Evolutionary conservation across 2,888 invertebrate genomes (phyloP).

Genomic region (Phortica magna): DNA sequence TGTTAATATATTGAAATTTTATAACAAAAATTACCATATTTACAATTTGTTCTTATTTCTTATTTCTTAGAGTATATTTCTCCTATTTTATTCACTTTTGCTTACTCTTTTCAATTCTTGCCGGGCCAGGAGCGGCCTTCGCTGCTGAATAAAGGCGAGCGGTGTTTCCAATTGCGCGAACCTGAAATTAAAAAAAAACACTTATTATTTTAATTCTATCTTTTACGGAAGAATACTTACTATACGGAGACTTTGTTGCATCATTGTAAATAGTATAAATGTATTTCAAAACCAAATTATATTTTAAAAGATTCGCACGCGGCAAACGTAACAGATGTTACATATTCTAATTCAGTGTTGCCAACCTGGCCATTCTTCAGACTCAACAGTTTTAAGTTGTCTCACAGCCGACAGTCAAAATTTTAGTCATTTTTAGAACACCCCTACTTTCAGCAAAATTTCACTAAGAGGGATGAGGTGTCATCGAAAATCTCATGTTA

Average conservation of each 20-base stretch:
- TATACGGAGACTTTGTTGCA: conserved; percentile 61
- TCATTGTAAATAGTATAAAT: conserved; percentile 41
- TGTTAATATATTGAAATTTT: conserved; percentile 65
- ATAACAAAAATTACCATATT: background rate
- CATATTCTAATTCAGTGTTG: too few relatives aligned
- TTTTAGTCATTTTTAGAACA: too few relatives aligned
- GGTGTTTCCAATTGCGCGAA: conserved; percentile 25
- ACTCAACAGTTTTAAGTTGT: too few relatives aligned
- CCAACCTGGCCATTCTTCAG: too few relatives aligned
- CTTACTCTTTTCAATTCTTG: conserved; percentile 72
- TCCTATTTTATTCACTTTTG: conserved; percentile 12
- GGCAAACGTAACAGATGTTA: too few relatives aligned
- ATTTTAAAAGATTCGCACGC: too few relatives aligned
- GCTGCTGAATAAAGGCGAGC: conserved; percentile 49
- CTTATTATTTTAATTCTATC: conserved; percentile 11
- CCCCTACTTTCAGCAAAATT: too few relatives aligned
- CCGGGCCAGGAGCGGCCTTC: conserved; percentile 58
- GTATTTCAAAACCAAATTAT: too few relatives aligned
- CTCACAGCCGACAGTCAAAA: too few relatives aligned
- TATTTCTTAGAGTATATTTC: background rate
- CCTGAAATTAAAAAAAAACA: background rate
- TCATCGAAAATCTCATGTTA: too few relatives aligned
- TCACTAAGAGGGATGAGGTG: too few relatives aligned
- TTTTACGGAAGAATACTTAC: conserved; percentile 47
- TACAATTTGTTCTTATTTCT: background rate